Evolutionary conservation across 2,888 invertebrate species (phyloP).

Genomic region (Abrostola tripartita): DNA sequence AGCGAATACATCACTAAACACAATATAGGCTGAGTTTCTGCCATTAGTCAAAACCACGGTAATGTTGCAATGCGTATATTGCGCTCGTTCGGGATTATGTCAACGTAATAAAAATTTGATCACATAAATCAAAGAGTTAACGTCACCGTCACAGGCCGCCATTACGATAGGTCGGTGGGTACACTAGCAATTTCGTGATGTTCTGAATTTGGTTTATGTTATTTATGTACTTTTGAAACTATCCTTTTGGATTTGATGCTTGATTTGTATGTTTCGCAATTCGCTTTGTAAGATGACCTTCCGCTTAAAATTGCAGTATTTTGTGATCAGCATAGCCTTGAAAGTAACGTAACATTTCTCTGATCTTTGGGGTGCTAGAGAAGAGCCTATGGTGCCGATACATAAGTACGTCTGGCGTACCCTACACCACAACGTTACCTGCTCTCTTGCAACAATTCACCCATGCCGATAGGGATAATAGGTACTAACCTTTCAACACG

Average conservation of each 20-base stretch:
- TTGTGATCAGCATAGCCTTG: too few species aligned
- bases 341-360: too few species aligned
- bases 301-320: too few species aligned
- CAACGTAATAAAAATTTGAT: slow-evolving; percentile 14
- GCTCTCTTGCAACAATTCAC: background rate
- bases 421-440: background rate
- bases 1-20: background rate
- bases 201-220: background rate
- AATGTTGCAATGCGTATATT: slow-evolving; percentile 3
- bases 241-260: too few species aligned
- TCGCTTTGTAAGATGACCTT: too few species aligned
- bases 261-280: too few species aligned
- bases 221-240: too few species aligned
- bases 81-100: slow-evolving; percentile 10
- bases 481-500: slow-evolving; percentile 5
- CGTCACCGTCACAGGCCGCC: slow-evolving; percentile 21
- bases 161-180: slow-evolving; percentile 2
- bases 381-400: too few species aligned
- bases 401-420: too few species aligned
- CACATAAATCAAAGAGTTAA: slow-evolving; percentile 35
- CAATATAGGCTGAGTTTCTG: slow-evolving; percentile 2
- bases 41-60: slow-evolving; percentile 3
- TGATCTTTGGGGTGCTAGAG: too few species aligned
- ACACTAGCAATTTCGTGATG: background rate
- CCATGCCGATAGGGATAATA: background rate